Evolutionary conservation across 2,113 vertebrate species (phyloP).

Genomic region (Scomber japonicus): DNA sequence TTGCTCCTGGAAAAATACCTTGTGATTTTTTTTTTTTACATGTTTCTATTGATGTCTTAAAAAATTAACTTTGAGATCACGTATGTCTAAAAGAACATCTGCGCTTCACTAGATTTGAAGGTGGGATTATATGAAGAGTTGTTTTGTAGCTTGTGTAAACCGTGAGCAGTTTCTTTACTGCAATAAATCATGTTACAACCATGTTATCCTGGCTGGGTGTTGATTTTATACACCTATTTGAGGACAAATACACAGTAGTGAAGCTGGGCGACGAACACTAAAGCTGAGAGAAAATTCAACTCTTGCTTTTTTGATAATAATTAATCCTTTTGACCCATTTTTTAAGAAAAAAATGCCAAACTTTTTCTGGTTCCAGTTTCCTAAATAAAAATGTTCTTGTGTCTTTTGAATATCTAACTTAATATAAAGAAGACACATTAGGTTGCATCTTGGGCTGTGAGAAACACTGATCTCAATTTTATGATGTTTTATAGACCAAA

Average conservation of each 20-base stretch:
- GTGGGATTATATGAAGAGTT: conserved; percentile 32
- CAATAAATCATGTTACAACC: conserved; percentile 55
- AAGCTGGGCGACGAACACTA: too few relatives aligned
- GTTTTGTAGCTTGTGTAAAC: conserved; percentile 60
- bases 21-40: conserved; percentile 33
- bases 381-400: too few relatives aligned
- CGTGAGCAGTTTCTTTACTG: conserved; percentile 59
- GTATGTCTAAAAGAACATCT: conserved; percentile 36
- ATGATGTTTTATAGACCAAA: too few relatives aligned
- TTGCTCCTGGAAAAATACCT: conserved; percentile 34
- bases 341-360: too few relatives aligned
- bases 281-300: too few relatives aligned
- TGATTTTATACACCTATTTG: conserved; percentile 14
- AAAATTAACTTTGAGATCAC: conserved; percentile 35
- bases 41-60: conserved; percentile 47
- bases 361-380: too few relatives aligned
- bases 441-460: too few relatives aligned
- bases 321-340: too few relatives aligned
- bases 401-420: too few relatives aligned
- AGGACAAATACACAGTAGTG: conserved; percentile 18
- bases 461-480: too few relatives aligned
- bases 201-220: conserved; percentile 2
- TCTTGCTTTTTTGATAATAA: too few relatives aligned
- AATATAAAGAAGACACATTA: too few relatives aligned
- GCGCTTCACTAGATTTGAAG: conserved; percentile 39